phyloP scores from a whole-genome alignment of 2,113 vertebrate species.

The Platichthys flesus region DNA sequence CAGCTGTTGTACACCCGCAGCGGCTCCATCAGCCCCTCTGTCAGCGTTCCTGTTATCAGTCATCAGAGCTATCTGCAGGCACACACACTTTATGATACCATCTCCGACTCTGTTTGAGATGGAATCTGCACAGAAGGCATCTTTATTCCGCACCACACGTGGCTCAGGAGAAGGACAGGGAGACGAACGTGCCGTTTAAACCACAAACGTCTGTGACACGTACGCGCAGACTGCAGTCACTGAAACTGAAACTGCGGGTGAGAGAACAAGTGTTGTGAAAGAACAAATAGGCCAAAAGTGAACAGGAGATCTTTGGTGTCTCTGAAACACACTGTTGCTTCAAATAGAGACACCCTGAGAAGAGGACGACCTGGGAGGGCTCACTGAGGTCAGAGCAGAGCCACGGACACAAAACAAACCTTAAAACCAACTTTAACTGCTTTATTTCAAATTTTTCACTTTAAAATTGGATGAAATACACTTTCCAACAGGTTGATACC shows the following conservation, averaged over 20 bases:
- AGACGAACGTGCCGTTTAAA: not conserved
- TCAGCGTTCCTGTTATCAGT: constrained; percentile 16
- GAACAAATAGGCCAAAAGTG: constrained; percentile 30
- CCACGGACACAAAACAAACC: not conserved
- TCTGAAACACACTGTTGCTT: constrained; percentile 13
- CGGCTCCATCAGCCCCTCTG: not conserved
- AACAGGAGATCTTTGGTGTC: constrained; percentile 9
- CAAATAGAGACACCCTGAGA: constrained; percentile 3
- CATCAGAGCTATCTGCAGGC: constrained; percentile 16
- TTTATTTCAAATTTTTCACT: not conserved
- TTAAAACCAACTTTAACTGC: constrained; percentile 15
- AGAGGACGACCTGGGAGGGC: constrained; percentile 3
- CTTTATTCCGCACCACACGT: constrained; percentile 21
- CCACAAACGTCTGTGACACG: not conserved
- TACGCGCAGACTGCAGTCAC: not conserved
- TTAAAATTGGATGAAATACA: not conserved
- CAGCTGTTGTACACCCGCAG: not conserved
- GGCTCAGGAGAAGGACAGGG: constrained; percentile 10
- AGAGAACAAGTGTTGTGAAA: not conserved
- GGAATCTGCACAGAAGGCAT: constrained; percentile 42
- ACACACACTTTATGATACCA: constrained; percentile 38
- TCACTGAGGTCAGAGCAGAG: not conserved
- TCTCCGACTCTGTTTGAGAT: constrained; percentile 39
- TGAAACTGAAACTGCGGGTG: constrained; percentile 15
- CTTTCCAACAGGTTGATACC: constrained; percentile 49